A percentile compares a stretch with the other conserved stretches of the same genome.
Evolutionary conservation across 2,113 vertebrate species (phyloP).

Genomic region (Cynopterus brachyotis): DNA sequence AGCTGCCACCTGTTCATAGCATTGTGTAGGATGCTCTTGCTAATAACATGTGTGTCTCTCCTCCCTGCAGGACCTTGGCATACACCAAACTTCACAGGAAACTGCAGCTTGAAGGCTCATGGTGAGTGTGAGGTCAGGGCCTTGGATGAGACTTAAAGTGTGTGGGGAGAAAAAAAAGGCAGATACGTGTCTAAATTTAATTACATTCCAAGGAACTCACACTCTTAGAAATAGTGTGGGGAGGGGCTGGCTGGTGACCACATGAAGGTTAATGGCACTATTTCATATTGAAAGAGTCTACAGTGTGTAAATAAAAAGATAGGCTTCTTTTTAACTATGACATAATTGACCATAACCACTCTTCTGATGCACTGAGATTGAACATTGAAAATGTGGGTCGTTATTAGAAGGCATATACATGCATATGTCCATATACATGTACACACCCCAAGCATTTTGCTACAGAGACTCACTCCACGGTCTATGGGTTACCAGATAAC

Average conservation of each 20-base stretch:
- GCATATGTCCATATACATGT: not conserved
- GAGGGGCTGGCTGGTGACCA: not conserved
- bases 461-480: not conserved
- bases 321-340: conserved; percentile 41
- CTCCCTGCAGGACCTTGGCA: conserved; percentile 34
- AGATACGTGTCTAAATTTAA: conserved; percentile 32
- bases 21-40: not conserved
- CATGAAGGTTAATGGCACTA: conserved; percentile 1
- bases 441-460: not conserved
- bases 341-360: not conserved
- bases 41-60: not conserved
- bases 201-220: not conserved
- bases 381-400: not conserved
- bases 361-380: not conserved
- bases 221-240: not conserved
- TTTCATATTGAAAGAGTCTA: not conserved
- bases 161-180: not conserved
- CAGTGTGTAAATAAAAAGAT: conserved; percentile 42
- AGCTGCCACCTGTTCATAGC: conserved; percentile 37
- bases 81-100: conserved; percentile 50
- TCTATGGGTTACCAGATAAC: not conserved
- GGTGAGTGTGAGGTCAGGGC: not conserved
- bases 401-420: not conserved
- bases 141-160: not conserved
- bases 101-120: not conserved